These are phyloP conservation scores for Simalia tracyae DNA, from an alignment of 2,797 vertebrate genomes.

Conservation along the genomic window DNA sequence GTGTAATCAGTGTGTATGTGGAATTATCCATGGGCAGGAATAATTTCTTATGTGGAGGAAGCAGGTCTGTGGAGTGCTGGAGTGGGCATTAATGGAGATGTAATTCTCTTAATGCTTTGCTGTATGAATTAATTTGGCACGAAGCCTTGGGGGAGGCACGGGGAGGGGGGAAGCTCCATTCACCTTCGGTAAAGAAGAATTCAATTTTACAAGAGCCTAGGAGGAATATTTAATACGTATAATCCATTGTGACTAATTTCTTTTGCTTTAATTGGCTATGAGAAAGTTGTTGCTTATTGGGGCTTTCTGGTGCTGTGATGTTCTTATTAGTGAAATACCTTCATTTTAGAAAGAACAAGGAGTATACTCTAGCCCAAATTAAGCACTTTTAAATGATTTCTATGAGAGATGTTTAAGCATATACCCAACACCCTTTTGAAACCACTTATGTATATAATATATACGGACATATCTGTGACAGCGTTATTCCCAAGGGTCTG, in stretches of 20 bases:
- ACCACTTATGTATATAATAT: background rate
- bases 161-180: background rate
- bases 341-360: background rate
- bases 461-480: background rate
- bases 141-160: background rate
- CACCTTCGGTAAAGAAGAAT: background rate
- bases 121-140: constrained; percentile 24
- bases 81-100: constrained; percentile 13
- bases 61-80: background rate
- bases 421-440: background rate
- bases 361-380: background rate
- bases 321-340: background rate
- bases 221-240: background rate
- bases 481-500: background rate
- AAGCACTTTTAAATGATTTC: background rate
- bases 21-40: constrained; percentile 5
- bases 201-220: background rate
- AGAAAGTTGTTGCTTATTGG: background rate
- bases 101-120: constrained; percentile 19
- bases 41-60: constrained; percentile 12
- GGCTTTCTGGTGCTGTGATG: background rate
- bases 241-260: background rate
- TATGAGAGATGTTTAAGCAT: background rate
- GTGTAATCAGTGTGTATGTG: background rate
- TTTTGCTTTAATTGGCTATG: constrained; percentile 4